Evolutionary conservation across 2,888 invertebrate species (phyloP), one percentile per base, ranked within the genome.

Genomic region (Laothoe populi): DNA sequence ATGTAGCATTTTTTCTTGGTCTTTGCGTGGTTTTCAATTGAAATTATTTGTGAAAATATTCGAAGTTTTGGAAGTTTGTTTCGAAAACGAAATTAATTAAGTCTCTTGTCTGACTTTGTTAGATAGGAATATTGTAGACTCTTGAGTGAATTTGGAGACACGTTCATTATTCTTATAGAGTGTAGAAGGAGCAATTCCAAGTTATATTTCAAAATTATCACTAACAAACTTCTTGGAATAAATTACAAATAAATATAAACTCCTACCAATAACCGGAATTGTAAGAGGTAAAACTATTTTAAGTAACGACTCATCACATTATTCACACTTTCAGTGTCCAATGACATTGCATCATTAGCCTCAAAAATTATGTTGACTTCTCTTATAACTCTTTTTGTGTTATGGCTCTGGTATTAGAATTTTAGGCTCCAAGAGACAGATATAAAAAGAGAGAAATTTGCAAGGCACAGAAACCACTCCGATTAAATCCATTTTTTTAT

Each of bases 1-100:
- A 53, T 19, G 35, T 19, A 53, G 21, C 24, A 7, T 19, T 35
- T 44, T 40, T 44, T 44, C 8, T 44, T 53, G 24, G 8, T 5
- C 13, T 31, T 31, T 2, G 49, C 5, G 31, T 53, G 53, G 35
- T 35, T 53, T 53, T 35, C 19, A 53, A 35, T 7, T 26, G 26
- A 26, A 24, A 48, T 26, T 48, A 26, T 53, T 19, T 19, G 1
- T 11, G 19, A 19, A 35, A 53, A 35, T 31, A 19, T 35, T 53
- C 11, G 21, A 45, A 59, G 0, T 44, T 45, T 59, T 16, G 1
- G 8, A 59, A 45, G 42, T 58, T 58, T 40, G 23, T n/a, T 42
- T 24, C 16, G 45, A n/a, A 19, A 26, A 59, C 45, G 31, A 45
- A 35, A 35, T 35, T 44, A 44, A 44, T 44, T 45, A 31, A 45